Base-by-base conservation (phyloP, 2,888 invertebrate genomes). In the Malachius bipustulatus region DNA sequence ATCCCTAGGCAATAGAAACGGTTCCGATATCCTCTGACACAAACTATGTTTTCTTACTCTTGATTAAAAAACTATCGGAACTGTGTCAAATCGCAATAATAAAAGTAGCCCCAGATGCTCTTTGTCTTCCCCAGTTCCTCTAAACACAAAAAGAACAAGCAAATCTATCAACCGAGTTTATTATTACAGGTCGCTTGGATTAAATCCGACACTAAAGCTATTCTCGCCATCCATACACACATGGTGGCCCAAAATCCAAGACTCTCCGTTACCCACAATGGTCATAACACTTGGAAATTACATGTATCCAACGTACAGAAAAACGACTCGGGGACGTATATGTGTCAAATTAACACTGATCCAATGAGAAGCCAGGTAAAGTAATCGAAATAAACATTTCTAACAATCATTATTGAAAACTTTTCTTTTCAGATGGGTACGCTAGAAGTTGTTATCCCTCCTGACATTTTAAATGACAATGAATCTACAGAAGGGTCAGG, bases 291-390 rank as follows among this genome's bases (percentile, higher is more conserved):
- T 50, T 91, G 90, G 90, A 87, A 85, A 63, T 72, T 91, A 54
- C 82, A 84, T 67, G 83, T 91, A 60, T 77, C 79, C 55, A 85
- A 87, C 60, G 88, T 90, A 43, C 87, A 88, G 63, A 79, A 84
- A 55, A 83, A 83, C 60, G 91, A 91, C 66, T 84, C 84, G 16
- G 91, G 91, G 51, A 84, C 83, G 34, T 91, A 91, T 67, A 90
- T 90, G 88, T 90, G 89, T 64, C 90, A 90, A 66, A 81, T 89
- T 54, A 89, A 89, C 65, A 89, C 88, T 38, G 84, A 85, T 59
- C 89, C 88, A 38, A 87, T 88, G 85, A 75, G 79, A 52, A 83
- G 81, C 62, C 82, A 83, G 77, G 87, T 87, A 65, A 66, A 70
- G 59, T 40, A 30, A 14, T 3, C 14, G 15, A 12, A 15, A 32